A percentile compares a stretch with the other conserved stretches of the same genome.
Evolutionary conservation across 2,888 invertebrate species (phyloP).

Genomic region (Agonopterix subpropinquella): DNA sequence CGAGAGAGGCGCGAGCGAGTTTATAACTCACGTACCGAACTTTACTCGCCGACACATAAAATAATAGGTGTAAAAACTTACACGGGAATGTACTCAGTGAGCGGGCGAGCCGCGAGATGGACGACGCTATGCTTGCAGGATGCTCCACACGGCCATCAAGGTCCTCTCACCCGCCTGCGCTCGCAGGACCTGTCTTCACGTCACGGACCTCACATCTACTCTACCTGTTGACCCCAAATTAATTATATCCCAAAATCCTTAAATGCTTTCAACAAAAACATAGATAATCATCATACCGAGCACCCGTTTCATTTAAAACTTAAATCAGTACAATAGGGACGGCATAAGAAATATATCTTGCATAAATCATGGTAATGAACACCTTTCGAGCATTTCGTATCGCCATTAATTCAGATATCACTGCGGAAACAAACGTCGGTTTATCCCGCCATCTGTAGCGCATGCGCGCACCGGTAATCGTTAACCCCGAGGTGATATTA

Average conservation of each 20-base stretch:
- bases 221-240: neutral
- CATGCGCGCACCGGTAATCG: constrained; percentile 73
- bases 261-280: constrained; percentile 19
- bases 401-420: constrained; percentile 75
- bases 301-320: constrained; percentile 33
- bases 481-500: constrained; percentile 76
- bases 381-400: constrained; percentile 73
- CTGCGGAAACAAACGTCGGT: constrained; percentile 76
- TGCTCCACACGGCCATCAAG: constrained; percentile 1
- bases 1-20: constrained; percentile 74
- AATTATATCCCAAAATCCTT: neutral
- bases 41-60: constrained; percentile 76
- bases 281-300: constrained; percentile 14
- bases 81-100: constrained; percentile 76
- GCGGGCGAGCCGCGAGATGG: constrained; percentile 64
- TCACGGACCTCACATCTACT: neutral
- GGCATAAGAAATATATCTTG: constrained; percentile 63
- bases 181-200: constrained; percentile 9
- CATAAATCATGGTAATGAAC: constrained; percentile 75
- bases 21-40: constrained; percentile 77
- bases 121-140: constrained; percentile 50
- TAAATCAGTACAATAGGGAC: constrained; percentile 54
- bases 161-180: constrained; percentile 12
- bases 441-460: constrained; percentile 72
- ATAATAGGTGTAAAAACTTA: constrained; percentile 77